These are phyloP conservation scores for Eristalis arbustorum DNA, from an alignment of 2,888 invertebrate species.

Conservation along the genomic window DNA sequence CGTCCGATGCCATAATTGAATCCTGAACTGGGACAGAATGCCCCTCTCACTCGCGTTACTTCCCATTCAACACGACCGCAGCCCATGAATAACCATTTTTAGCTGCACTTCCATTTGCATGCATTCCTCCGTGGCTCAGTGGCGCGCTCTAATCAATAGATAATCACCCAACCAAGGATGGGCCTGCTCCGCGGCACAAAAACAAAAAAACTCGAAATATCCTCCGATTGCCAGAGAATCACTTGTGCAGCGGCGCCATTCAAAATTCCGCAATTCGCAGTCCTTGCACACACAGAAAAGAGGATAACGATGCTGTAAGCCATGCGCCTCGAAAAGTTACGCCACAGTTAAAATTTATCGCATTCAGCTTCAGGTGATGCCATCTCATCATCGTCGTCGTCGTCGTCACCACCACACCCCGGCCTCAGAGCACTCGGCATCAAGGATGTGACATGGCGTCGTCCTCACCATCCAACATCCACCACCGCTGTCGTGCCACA, in stretches of 20 bases:
- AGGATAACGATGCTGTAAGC: slow-evolving; percentile 66
- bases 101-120: slow-evolving; percentile 42
- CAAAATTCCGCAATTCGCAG: slow-evolving; percentile 42
- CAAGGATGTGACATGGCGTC: slow-evolving; percentile 49
- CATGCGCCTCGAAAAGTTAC: slow-evolving; percentile 62
- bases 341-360: slow-evolving; percentile 57
- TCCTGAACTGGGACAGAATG: slow-evolving; percentile 37
- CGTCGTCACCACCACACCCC: slow-evolving; percentile 16
- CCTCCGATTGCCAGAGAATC: slow-evolving; percentile 13
- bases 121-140: slow-evolving; percentile 44
- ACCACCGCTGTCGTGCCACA: slow-evolving; percentile 71
- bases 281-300: slow-evolving; percentile 21
- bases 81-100: slow-evolving; percentile 53
- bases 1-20: background rate
- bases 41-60: slow-evolving; percentile 46
- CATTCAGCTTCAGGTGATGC: slow-evolving; percentile 65
- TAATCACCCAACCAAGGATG: slow-evolving; percentile 48
- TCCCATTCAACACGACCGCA: slow-evolving; percentile 35
- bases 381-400: background rate
- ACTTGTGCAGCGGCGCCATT: slow-evolving; percentile 31
- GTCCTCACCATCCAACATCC: background rate
- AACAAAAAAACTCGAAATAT: slow-evolving; percentile 27
- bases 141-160: slow-evolving; percentile 58
- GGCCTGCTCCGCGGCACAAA: slow-evolving; percentile 30
- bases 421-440: slow-evolving; percentile 52